Evolutionary conservation across 1,140 invertebrate species (phyloP).

Genomic region (Piezodorus guildinii): DNA sequence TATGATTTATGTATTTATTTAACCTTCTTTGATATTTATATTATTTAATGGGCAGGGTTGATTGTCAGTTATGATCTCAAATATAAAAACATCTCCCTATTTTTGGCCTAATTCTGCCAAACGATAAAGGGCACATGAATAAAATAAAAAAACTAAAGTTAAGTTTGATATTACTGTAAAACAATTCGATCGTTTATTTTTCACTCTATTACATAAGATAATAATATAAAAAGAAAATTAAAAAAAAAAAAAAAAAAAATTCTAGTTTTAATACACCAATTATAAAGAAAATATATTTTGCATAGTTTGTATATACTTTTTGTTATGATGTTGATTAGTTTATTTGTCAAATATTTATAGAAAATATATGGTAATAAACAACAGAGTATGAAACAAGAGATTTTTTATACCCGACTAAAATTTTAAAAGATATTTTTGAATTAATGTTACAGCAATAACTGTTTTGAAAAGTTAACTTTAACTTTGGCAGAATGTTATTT

Average conservation of each 20-base stretch:
- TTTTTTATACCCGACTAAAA: conserved; percentile 6
- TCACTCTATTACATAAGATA: background rate
- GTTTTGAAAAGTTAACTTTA: background rate
- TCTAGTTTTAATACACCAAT: conserved; percentile 10
- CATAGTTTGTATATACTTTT: conserved; percentile 17
- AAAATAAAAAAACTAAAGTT: background rate
- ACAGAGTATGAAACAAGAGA: conserved; percentile 6
- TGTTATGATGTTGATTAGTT: conserved; percentile 9
- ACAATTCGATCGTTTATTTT: background rate
- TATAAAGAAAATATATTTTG: conserved; percentile 15
- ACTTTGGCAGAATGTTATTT: conserved; percentile 8
- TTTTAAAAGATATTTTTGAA: conserved; percentile 16
- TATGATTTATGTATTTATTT: background rate
- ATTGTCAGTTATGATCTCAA: conserved; percentile 16
- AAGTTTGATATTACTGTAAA: background rate
- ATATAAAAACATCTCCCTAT: background rate
- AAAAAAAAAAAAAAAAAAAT: background rate
- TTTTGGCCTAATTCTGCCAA: conserved; percentile 15
- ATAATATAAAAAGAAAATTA: background rate
- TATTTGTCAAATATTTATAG: conserved; percentile 14
- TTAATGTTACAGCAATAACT: background rate
- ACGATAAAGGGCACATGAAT: background rate
- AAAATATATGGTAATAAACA: background rate
- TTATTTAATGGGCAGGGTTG: conserved; percentile 10
- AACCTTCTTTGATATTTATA: conserved; percentile 2